phyloP scores from a whole-genome alignment of 1,140 invertebrate genomes.

The Atta colombica region DNA sequence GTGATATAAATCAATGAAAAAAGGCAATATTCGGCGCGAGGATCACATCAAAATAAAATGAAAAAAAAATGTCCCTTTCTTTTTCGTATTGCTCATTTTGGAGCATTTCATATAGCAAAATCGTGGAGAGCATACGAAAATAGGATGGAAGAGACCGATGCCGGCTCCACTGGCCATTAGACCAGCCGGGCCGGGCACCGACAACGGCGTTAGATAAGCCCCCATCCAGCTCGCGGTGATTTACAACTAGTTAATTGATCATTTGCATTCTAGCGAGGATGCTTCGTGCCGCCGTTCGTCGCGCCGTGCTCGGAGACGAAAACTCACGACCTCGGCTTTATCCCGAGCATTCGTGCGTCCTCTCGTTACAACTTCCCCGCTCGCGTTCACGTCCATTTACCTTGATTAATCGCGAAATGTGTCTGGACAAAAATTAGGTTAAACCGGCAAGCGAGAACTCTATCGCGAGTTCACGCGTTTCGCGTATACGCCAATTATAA shows the following conservation, averaged over 20 bases:
- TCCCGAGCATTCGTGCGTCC: constrained; percentile 53
- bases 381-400: constrained; percentile 34
- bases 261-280: constrained; percentile 81
- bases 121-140: constrained; percentile 33
- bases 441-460: constrained; percentile 27
- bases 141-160: constrained; percentile 50
- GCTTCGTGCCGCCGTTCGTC: constrained; percentile 40
- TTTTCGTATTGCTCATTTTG: neutral
- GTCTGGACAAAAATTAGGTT: constrained; percentile 64
- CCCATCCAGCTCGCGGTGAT: constrained; percentile 76
- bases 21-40: neutral
- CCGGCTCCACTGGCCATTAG: constrained; percentile 65
- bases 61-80: neutral
- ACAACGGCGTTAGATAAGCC: constrained; percentile 69
- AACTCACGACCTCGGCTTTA: constrained; percentile 53
- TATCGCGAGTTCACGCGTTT: constrained; percentile 28
- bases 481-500: constrained; percentile 19
- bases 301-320: constrained; percentile 45
- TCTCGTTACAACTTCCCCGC: constrained; percentile 29
- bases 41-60: neutral
- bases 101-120: constrained; percentile 20
- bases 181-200: constrained; percentile 32
- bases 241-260: constrained; percentile 84
- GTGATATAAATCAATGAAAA: neutral
- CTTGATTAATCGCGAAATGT: constrained; percentile 68